A percentile compares a stretch with the other conserved stretches of the same genome.
Conservation (phyloP, 2,888 invertebrate genomes). For the Lypha dubia region DNA sequence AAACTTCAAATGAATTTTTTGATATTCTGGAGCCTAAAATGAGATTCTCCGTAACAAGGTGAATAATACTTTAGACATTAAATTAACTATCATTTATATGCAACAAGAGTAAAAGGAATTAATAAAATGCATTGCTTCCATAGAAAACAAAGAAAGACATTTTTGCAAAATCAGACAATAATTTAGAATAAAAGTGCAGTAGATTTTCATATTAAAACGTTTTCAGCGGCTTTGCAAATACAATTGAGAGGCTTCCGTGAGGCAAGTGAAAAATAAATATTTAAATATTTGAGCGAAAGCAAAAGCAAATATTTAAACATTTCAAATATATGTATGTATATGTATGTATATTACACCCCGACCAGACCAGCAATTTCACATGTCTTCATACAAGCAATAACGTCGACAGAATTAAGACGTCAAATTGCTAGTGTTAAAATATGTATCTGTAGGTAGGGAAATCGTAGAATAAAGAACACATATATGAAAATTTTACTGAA, state of each 20-base stretch:
- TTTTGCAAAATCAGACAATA: conserved; percentile 34
- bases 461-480: too few relatives aligned
- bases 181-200: conserved; percentile 8
- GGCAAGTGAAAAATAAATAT: conserved; percentile 43
- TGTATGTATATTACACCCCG: too few relatives aligned
- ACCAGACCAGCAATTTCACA: too few relatives aligned
- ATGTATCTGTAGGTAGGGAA: too few relatives aligned
- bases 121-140: conserved; percentile 39
- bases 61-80: conserved; percentile 34
- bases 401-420: too few relatives aligned
- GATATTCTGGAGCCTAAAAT: not conserved
- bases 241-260: conserved; percentile 36
- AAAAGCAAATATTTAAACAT: conserved; percentile 18
- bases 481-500: too few relatives aligned
- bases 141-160: conserved; percentile 53
- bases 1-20: conserved; percentile 40
- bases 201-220: not conserved
- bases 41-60: conserved; percentile 50
- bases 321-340: not conserved
- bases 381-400: too few relatives aligned
- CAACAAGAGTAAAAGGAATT: conserved; percentile 63
- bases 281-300: conserved; percentile 10
- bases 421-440: too few relatives aligned
- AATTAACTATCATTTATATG: conserved; percentile 67
- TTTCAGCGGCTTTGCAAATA: conserved; percentile 27